A percentile compares a stretch with the other conserved stretches of the same genome.
These are phyloP conservation scores for Pachycephala philippinensis DNA, from an alignment of 2,113 vertebrate genomes.

Conservation along the genomic window DNA sequence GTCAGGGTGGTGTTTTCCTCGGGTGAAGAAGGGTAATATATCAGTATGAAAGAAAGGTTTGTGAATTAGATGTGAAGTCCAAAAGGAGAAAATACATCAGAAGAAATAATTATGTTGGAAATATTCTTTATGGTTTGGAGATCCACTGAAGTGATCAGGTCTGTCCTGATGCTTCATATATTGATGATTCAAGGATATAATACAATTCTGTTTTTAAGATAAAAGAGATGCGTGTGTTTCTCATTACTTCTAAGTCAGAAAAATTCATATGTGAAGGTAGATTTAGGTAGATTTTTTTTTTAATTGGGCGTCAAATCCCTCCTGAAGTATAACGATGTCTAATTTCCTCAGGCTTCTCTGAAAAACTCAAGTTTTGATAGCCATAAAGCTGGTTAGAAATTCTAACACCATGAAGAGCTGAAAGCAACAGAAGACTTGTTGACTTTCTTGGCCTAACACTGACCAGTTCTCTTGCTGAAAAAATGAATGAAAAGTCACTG, in stretches of 20 bases:
- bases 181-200: background rate
- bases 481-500: background rate
- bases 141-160: background rate
- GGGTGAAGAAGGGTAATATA: background rate
- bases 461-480: background rate
- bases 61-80: background rate
- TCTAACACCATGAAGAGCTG: background rate
- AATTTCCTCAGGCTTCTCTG: background rate
- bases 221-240: background rate
- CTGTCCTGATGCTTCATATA: background rate
- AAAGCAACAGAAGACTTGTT: background rate
- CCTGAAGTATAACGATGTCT: background rate
- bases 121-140: background rate
- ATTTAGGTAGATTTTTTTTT: background rate
- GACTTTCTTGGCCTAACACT: background rate
- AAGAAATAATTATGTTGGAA: background rate
- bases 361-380: background rate
- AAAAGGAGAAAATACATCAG: background rate
- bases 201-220: background rate
- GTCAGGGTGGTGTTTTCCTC: background rate
- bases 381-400: background rate
- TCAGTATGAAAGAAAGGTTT: background rate
- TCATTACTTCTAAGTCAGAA: background rate
- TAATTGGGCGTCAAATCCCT: background rate
- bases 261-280: background rate